These are phyloP conservation scores for Pollenia angustigena DNA, from an alignment of 2,888 invertebrate genomes.

Conservation along the genomic window DNA sequence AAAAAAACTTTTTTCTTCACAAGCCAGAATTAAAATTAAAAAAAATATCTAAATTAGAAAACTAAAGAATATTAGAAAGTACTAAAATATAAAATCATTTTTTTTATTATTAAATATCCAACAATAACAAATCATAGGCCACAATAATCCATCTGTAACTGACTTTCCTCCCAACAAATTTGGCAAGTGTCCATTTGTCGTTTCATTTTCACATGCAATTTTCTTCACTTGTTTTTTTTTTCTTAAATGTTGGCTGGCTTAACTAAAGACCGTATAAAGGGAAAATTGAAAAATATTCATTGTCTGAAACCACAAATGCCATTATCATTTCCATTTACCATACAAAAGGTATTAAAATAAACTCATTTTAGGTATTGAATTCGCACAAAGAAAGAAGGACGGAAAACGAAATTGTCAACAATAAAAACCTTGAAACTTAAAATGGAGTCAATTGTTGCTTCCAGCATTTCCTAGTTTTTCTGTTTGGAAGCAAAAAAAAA, in stretches of 20 bases:
- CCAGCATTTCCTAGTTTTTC: constrained; percentile 13
- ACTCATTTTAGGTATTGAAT: not conserved
- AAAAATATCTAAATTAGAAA: not conserved
- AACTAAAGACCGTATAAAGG: constrained; percentile 42
- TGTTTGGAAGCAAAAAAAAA: not conserved
- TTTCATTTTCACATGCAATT: constrained; percentile 40
- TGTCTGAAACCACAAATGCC: constrained; percentile 45
- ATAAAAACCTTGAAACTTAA: constrained; percentile 35
- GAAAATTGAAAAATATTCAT: constrained; percentile 22
- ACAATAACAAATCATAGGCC: constrained; percentile 30
- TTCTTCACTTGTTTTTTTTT: constrained; percentile 26
- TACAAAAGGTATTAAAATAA: not conserved
- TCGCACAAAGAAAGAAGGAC: not conserved
- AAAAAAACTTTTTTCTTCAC: not conserved
- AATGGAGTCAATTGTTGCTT: constrained; percentile 53
- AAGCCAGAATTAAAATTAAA: constrained; percentile 19
- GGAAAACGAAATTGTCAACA: constrained; percentile 13
- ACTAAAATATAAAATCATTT: constrained; percentile 15
- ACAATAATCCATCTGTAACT: constrained; percentile 16
- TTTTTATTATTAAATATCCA: not conserved
- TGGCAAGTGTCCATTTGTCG: constrained; percentile 69
- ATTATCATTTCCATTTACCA: constrained; percentile 53
- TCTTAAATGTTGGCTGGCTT: constrained; percentile 26
- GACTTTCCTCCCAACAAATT: constrained; percentile 51
- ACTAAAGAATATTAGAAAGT: not conserved